Conservation (phyloP, 1,140 invertebrate genomes). For the Panulirus ornatus region DNA sequence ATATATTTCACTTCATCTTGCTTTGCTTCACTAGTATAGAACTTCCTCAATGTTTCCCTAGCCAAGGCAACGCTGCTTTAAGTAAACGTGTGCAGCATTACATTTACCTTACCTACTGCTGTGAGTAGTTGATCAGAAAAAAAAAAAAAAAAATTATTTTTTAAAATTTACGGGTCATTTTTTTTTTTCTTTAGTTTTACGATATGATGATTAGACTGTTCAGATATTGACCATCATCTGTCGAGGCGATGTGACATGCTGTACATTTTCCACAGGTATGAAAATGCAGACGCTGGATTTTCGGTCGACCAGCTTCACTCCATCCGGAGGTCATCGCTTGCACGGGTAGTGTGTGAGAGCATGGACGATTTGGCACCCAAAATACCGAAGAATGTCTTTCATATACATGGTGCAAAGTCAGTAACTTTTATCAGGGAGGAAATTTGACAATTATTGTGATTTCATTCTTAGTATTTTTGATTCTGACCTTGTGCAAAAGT, state of each 20-base stretch:
- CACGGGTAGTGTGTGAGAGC: slow-evolving; percentile 12
- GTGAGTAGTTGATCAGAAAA: too few relatives aligned
- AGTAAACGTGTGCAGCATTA: too few relatives aligned
- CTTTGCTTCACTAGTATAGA: neutral
- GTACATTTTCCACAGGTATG: slow-evolving; percentile 1
- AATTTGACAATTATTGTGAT: too few relatives aligned
- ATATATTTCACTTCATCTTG: neutral
- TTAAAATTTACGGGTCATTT: neutral
- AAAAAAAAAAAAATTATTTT: too few relatives aligned
- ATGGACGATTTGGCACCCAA: neutral
- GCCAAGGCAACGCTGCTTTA: neutral
- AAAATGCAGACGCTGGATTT: neutral
- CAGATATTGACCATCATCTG: too few relatives aligned
- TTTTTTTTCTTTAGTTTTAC: too few relatives aligned
- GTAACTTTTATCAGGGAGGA: neutral
- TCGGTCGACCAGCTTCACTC: neutral
- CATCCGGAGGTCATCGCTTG: neutral
- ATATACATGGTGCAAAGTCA: neutral
- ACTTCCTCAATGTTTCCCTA: neutral
- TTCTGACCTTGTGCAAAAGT: neutral
- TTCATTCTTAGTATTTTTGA: neutral
- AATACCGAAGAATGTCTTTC: neutral
- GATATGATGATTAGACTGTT: too few relatives aligned
- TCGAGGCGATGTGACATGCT: neutral
- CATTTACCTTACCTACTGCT: too few relatives aligned